Evolutionary conservation across 2,888 invertebrate genomes (phyloP), one percentile per base, ranked within the genome.

Genomic region (Ormyrus pomaceus): DNA sequence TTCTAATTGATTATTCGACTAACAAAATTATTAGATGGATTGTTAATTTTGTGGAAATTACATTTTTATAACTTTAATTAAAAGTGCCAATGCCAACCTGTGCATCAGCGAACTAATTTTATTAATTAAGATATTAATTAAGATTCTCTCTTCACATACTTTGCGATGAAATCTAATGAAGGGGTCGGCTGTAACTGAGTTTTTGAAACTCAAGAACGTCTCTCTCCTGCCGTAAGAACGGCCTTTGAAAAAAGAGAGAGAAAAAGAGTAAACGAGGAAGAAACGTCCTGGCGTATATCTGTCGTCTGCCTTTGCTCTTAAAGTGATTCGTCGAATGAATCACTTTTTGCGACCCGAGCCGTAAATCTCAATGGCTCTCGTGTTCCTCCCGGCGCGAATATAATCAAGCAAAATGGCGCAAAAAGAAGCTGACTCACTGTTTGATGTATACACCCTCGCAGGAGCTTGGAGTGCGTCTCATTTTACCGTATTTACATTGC

Each of bases 351-450:
- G 69, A 55, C 70, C 62, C 71, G 73, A 76, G 65, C 68, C 76
- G 59, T 82, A 79, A 82, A 82, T 82, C 53, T 79, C 74, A 76
- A 79, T 77, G 70, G 79, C 77, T 70, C 79, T 77, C 70, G 58
- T 61, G 74, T 53, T 70, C 55, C 70, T 58, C 11, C 55, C 51
- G 55, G 68, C 77, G 55, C 55, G 79, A 71, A 77, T 79, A 76
- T 82, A 82, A 82, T 79, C 79, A 79, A 77, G 79, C 70, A 82
- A 82, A 79, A 82, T 79, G 79, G 68, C 62, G 71, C 53, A 77
- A 79, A 82, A 79, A 79, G 74, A 71, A 82, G 74, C 77, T 82
- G 82, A 82, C 74, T 82, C 82, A 79, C 77, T 71, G 74, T 79
- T 74, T 82, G 61, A 71, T 68, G 62, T 70, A 34, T 34, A 34